Conservation (phyloP, 2,113 vertebrate genomes). For the Tyrannus savana region DNA sequence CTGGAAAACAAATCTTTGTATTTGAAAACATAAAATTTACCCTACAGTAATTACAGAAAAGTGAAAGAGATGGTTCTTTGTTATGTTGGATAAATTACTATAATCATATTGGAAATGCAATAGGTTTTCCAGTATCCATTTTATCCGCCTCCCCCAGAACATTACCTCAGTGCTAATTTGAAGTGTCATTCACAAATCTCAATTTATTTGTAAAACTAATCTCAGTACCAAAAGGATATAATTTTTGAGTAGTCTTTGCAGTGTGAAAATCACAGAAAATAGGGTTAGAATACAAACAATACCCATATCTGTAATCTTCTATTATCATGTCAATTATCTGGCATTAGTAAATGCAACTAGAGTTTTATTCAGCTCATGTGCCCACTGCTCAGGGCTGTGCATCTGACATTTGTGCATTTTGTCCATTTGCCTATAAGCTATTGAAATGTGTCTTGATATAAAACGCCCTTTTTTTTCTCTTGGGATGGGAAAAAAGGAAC, state of each 20-base stretch:
- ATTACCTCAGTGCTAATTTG: constrained; percentile 12
- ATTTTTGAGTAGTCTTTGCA: constrained; percentile 21
- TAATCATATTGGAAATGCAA: background rate
- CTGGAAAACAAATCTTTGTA: background rate
- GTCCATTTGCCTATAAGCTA: background rate
- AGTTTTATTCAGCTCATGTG: constrained; percentile 30
- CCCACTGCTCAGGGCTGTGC: background rate
- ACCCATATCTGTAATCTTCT: background rate
- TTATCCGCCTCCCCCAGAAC: background rate
- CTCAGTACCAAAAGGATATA: background rate
- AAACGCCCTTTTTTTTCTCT: background rate
- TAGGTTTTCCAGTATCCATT: background rate
- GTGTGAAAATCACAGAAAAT: constrained; percentile 28
- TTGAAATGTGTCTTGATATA: background rate
- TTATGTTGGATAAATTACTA: background rate
- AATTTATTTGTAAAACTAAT: constrained; percentile 22
- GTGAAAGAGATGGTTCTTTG: background rate
- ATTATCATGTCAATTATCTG: constrained; percentile 48
- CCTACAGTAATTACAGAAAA: background rate
- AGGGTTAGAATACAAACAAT: constrained; percentile 37
- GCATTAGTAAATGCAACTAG: constrained; percentile 14
- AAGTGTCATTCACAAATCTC: constrained; percentile 8
- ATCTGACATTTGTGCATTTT: constrained; percentile 33
- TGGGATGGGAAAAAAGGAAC: background rate
- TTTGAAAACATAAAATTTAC: background rate